A percentile compares a stretch with the other conserved stretches of the same genome.
Conservation (phyloP, 2,797 vertebrate species). For the Enteromius thamalakanensis region DNA sequence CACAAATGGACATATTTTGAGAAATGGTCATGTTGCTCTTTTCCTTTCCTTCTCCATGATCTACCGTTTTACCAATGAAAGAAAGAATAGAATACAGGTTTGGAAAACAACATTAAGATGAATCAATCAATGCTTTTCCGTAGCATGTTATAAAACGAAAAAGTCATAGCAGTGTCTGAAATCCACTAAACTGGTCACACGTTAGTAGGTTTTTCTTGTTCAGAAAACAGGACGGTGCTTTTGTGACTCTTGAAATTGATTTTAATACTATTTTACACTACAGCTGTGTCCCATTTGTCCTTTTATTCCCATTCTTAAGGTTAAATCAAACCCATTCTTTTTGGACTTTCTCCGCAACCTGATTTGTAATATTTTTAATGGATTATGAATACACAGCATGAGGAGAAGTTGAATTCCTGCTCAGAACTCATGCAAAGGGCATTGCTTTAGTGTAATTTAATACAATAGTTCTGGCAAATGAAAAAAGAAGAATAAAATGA, state of each 20-base stretch:
- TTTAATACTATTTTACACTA: conserved; percentile 33
- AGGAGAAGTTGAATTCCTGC: background rate
- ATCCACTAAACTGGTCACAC: background rate
- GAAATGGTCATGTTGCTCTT: background rate
- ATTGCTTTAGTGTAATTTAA: conserved; percentile 70
- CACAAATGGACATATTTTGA: background rate
- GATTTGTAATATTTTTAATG: conserved; percentile 50
- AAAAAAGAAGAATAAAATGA: conserved; percentile 76
- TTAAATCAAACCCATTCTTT: conserved; percentile 38
- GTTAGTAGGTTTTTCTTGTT: background rate
- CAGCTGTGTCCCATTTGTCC: conserved; percentile 43
- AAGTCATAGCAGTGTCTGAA: background rate
- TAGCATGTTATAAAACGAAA: no score
- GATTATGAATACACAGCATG: conserved; percentile 69
- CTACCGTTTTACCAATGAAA: background rate
- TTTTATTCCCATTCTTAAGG: conserved; percentile 35
- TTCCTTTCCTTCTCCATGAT: background rate
- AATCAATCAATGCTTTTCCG: background rate
- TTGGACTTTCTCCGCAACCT: conserved; percentile 3
- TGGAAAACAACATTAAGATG: background rate
- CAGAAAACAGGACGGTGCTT: background rate
- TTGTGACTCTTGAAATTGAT: conserved; percentile 19
- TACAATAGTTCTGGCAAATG: conserved; percentile 75
- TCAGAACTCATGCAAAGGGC: conserved; percentile 42
- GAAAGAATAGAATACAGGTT: background rate